These are phyloP conservation scores for Seira ritae DNA, from an alignment of 2,888 invertebrate genomes.

Conservation along the genomic window DNA sequence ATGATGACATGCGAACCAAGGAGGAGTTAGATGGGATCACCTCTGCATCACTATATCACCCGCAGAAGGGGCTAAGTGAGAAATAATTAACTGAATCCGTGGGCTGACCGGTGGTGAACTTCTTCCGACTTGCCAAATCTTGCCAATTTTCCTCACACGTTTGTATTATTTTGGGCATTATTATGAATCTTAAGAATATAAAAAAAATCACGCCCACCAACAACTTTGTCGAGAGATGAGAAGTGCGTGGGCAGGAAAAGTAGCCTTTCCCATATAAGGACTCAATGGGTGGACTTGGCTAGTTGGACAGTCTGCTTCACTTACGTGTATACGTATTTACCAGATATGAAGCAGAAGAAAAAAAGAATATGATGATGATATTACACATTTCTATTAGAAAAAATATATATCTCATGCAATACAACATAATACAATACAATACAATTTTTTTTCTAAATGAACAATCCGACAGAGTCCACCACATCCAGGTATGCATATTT, in stretches of 20 bases:
- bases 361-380: background rate
- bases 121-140: conserved; percentile 71
- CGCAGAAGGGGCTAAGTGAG: conserved; percentile 65
- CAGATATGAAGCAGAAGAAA: background rate
- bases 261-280: conserved; percentile 74
- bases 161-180: conserved; percentile 73
- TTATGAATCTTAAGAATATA: conserved; percentile 73
- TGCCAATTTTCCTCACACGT: conserved; percentile 70
- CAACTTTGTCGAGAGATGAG: conserved; percentile 61
- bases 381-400: conserved; percentile 24
- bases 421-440: background rate
- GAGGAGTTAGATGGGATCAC: background rate
- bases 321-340: background rate
- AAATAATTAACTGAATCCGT: conserved; percentile 68
- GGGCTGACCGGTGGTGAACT: conserved; percentile 68
- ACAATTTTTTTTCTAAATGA: background rate
- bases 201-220: conserved; percentile 71
- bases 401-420: conserved; percentile 4
- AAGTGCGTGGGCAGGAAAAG: conserved; percentile 73
- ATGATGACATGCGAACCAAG: no score
- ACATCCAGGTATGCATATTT: background rate
- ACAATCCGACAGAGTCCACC: no score
- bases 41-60: conserved; percentile 20
- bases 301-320: conserved; percentile 30
- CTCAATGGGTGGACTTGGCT: conserved; percentile 74